Evolutionary conservation across 2,888 invertebrate species (phyloP).

Genomic region (Cheilosia scutellata): DNA sequence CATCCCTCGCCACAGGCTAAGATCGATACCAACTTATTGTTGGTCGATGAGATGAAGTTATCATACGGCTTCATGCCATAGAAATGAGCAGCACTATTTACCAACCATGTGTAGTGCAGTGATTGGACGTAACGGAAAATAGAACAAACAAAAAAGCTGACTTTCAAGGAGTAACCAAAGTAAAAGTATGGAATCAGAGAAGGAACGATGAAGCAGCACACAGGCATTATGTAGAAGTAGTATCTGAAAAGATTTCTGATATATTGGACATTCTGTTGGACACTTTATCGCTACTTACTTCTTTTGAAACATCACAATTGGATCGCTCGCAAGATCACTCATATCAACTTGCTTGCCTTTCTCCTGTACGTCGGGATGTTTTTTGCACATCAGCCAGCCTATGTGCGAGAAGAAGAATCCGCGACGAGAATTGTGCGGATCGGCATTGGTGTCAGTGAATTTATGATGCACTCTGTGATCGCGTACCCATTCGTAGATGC

Average conservation of each 20-base stretch:
- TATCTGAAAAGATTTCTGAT: constrained; percentile 77
- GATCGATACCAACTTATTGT: constrained; percentile 88
- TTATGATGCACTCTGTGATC: constrained; percentile 95
- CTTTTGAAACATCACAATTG: constrained; percentile 93
- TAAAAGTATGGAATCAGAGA: constrained; percentile 90
- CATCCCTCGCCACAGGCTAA: constrained; percentile 91
- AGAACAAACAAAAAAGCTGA: constrained; percentile 90
- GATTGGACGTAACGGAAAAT: constrained; percentile 91
- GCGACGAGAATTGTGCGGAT: constrained; percentile 94
- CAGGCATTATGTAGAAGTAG: constrained; percentile 90
- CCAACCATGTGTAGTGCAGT: constrained; percentile 95
- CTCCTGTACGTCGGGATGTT: constrained; percentile 94
- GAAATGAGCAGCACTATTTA: constrained; percentile 96
- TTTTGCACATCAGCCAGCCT: constrained; percentile 95
- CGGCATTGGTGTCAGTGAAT: constrained; percentile 94
- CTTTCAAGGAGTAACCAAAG: constrained; percentile 90
- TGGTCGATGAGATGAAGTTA: constrained; percentile 88
- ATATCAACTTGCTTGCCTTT: constrained; percentile 94
- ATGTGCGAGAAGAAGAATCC: constrained; percentile 98
- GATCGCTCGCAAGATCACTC: constrained; percentile 93
- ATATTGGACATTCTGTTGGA: background rate
- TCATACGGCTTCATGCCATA: constrained; percentile 97
- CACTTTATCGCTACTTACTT: constrained; percentile 86
- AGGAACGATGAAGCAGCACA: constrained; percentile 92
- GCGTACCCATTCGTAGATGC: constrained; percentile 93